Conservation (phyloP, 37 sponge, comb jelly and placozoan genomes). For the Beroe forskalii region DNA sequence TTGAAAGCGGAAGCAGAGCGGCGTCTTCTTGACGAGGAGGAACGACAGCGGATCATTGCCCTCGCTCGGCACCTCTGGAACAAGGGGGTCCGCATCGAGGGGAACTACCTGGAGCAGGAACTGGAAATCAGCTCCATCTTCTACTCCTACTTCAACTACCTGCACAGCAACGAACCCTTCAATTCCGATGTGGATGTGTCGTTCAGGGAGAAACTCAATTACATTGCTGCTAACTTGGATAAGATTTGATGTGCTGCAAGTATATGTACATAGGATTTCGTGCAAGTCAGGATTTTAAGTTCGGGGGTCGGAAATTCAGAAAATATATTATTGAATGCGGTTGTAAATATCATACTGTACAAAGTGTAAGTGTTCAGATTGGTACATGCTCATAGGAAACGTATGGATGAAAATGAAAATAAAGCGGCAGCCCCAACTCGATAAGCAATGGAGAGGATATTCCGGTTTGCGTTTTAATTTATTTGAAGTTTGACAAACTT, state of each 20-base stretch:
- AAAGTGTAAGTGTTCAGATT: background rate
- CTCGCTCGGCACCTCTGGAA: constrained; percentile 64
- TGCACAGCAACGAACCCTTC: constrained; percentile 40
- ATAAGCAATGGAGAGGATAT: too few species aligned
- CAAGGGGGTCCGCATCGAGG: constrained; percentile 62
- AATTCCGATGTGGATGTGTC: constrained; percentile 27
- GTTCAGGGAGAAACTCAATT: background rate
- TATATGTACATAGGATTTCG: too few species aligned
- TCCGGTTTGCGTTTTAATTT: background rate
- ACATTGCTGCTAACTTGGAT: background rate
- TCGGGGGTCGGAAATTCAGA: too few species aligned
- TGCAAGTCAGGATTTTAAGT: too few species aligned
- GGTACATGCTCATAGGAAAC: too few species aligned
- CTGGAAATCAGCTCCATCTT: constrained; percentile 60
- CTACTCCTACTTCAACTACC: constrained; percentile 61
- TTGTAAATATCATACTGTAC: background rate
- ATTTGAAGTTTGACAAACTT: background rate
- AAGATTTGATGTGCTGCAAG: background rate
- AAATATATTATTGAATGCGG: background rate
- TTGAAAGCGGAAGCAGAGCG: constrained; percentile 57
- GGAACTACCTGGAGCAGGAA: constrained; percentile 35
- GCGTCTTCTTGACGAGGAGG: constrained; percentile 12
- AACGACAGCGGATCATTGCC: constrained; percentile 48
- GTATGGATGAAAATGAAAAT: too few species aligned
- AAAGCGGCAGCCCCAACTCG: too few species aligned